phyloP scores from a whole-genome alignment of 1,140 invertebrate species.

The Drosophila kepulauana region DNA sequence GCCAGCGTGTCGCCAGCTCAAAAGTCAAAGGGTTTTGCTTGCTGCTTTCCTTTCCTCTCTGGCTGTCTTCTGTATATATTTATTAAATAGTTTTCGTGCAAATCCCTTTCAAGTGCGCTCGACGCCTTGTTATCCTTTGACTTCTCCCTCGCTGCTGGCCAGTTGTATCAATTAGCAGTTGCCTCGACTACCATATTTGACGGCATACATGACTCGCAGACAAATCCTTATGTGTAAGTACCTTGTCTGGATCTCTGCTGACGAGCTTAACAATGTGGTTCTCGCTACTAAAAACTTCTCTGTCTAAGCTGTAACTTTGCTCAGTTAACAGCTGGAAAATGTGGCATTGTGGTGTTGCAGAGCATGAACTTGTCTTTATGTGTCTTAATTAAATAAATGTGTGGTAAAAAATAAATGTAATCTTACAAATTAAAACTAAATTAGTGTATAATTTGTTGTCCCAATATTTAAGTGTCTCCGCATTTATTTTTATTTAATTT shows the following conservation, averaged over 20 bases:
- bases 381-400: no score
- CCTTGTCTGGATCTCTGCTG: slow-evolving; percentile 7
- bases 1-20: slow-evolving; percentile 44
- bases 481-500: no score
- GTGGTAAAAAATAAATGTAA: no score
- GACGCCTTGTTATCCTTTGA: slow-evolving; percentile 23
- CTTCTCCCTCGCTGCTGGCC: background rate
- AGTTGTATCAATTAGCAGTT: slow-evolving; percentile 52
- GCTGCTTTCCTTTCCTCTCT: background rate
- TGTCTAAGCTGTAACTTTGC: slow-evolving; percentile 7
- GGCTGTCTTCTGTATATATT: slow-evolving; percentile 39
- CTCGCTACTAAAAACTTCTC: background rate
- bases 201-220: slow-evolving; percentile 34
- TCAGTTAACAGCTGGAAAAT: background rate
- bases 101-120: slow-evolving; percentile 52
- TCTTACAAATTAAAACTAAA: no score
- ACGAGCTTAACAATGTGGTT: slow-evolving; percentile 19
- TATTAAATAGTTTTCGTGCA: slow-evolving; percentile 58
- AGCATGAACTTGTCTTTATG: background rate
- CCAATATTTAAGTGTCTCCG: no score
- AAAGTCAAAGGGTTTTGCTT: slow-evolving; percentile 51
- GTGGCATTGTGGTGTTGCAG: background rate
- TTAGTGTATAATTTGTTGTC: no score
- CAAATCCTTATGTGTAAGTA: slow-evolving; percentile 39
- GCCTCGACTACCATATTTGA: slow-evolving; percentile 27